Evolutionary conservation across 35 echinoderm and acorn worm species (phyloP), one percentile per base, ranked within the genome.

Genomic region (Ophioderma brevispina): DNA sequence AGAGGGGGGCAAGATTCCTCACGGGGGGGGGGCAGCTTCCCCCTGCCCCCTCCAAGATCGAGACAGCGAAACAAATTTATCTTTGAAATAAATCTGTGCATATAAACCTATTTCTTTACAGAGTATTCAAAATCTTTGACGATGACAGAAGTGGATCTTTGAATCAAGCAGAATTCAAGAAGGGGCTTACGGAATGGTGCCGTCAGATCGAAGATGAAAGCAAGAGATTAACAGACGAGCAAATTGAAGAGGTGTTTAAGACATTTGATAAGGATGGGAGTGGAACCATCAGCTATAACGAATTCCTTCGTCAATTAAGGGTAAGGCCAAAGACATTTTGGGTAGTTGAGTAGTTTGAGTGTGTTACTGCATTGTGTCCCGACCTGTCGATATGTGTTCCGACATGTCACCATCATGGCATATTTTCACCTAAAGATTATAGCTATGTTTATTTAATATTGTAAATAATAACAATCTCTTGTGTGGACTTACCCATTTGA

Each of bases 61-160:
- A 13, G 13, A 15, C 33, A 30, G n/a, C 4, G 33, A 75, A 32
- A 32, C 4, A 75, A 1, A 5, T 75, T 75, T 75, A 25, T 30
- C 64, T 75, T 32, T 30, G 64, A 75, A 75, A 32, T 75, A 30
- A 1, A 75, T 1, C 4, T 77, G 32, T 77, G 32, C 75, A n/a
- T n/a, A n/a, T n/a, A n/a, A n/a, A n/a, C n/a, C n/a, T n/a, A n/a
- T 43, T 43, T 33, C 33, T 39, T 56, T 34, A 38, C 59, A 87
- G 85, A 42, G 85, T 76, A 19, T 87, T 87, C 85, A 37, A 37
- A 41, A 87, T 87, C 14, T 75, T 87, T 56, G 85, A 87, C 31
- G 85, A 87, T 77, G 85, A 87, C 37, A 18, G 64, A 23, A 87
- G 70, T 76, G 70, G 70, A 35, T 39, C 59, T 11, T 37, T 87